Evolutionary conservation across 2,888 invertebrate species (phyloP), one percentile per base, ranked within the genome.

Genomic region (Agrochola macilenta): DNA sequence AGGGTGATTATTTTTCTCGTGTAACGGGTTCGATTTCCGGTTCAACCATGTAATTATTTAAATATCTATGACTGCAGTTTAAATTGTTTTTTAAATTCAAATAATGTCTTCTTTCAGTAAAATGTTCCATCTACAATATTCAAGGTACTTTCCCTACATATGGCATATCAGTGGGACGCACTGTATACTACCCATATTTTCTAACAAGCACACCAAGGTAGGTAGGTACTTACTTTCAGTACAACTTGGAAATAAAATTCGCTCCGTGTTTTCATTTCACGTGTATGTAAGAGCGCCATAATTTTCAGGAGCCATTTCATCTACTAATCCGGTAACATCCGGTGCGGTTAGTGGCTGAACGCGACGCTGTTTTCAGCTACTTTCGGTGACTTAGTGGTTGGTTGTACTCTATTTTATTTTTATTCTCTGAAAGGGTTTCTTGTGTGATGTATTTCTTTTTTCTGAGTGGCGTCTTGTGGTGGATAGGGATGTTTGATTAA

Each of bases 301-400:
- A 86, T 88, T 87, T 83, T 82, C 72, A 81, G 86, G 63, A 57
- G 74, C 87, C 88, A 84, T 87, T 87, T 71, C 83, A 87, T 84
- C 87, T 86, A 78, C 84, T 88, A 88, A 88, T 88, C 82, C 72
- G 69, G 79, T 74, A 83, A 82, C 87, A 86, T 86, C 88, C 87
- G 83, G 73, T 78, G 75, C 86, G 79, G 87, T 86, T 89, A 90
- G 86, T 82, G 85, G 87, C 86, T 90, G 91, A 89, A 90, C 84
- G 84, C 88, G 89, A 90, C 90, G 86, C 90, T 89, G 90, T 92
- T 91, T 92, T 91, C 91, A 87, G 87, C 89, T 84, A 90, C 89
- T 90, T 91, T 90, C 91, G 85, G 89, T 87, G 87, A 90, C 91
- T 91, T 90, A 92, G 88, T 90, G 88, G 88, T 81, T 63, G 72